These are phyloP conservation scores for Macropodus opercularis DNA, from an alignment of 2,797 vertebrate genomes.

Conservation along the genomic window DNA sequence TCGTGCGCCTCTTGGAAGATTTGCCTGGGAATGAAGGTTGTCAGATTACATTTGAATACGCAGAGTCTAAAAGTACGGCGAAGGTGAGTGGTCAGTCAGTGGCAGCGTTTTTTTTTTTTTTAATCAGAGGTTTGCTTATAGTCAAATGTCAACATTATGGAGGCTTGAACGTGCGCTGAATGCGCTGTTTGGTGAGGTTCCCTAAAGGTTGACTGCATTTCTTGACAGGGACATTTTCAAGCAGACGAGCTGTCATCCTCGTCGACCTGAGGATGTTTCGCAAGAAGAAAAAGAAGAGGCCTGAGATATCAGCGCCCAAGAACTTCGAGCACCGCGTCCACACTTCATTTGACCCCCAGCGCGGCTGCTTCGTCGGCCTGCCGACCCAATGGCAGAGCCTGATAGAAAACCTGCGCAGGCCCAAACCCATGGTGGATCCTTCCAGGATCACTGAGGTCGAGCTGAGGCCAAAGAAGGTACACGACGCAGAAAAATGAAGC, in stretches of 20 bases:
- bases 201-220: conserved; percentile 26
- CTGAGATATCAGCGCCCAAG: conserved; percentile 95
- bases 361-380: conserved; percentile 93
- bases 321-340: conserved; percentile 99
- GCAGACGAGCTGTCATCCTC: conserved; percentile 52
- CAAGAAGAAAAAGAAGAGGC: conserved; percentile 99
- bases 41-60: conserved; percentile 41
- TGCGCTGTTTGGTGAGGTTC: conserved; percentile 11
- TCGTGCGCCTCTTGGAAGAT: background rate
- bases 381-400: conserved; percentile 98
- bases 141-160: conserved; percentile 42
- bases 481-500: conserved; percentile 1
- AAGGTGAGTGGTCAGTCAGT: conserved; percentile 7
- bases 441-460: conserved; percentile 95
- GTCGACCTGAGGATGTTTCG: conserved; percentile 89
- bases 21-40: conserved; percentile 35
- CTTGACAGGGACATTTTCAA: conserved; percentile 61
- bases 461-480: conserved; percentile 97
- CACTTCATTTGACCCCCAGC: conserved; percentile 94
- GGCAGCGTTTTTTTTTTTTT: conserved; percentile 4
- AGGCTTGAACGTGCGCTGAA: conserved; percentile 14
- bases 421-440: conserved; percentile 96
- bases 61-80: conserved; percentile 6
- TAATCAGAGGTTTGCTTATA: conserved; percentile 35
- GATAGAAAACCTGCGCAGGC: conserved; percentile 92